Base-by-base conservation (phyloP, 2,113 vertebrate species). In the Pelvicachromis taeniatus region DNA sequence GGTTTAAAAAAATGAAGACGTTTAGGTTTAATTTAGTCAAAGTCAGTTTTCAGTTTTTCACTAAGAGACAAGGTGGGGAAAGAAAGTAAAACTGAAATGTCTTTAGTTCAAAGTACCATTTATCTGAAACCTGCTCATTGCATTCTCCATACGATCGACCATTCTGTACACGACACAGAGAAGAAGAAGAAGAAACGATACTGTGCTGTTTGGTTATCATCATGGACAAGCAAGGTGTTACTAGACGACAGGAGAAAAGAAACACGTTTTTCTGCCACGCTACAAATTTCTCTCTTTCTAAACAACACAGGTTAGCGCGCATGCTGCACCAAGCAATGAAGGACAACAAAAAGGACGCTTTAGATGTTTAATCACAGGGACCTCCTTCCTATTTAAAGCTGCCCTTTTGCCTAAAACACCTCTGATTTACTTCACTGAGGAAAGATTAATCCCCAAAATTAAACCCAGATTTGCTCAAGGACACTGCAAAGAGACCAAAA, bases 231-330 rank as follows among this genome's bases (percentile, higher is more conserved):
- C 4, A 33, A 87, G 80, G 80, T 61, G 75, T 92, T 93, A 91
- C 93, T 91, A 82, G 82, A 42, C 80, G 13, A 81, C 33, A 31
- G 26, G 55, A 75, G 29, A 70, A 75, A 79, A 80, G 3, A 56
- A 56, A 56, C 29, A 83, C 7, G n/a, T 87, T 87, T 88, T 61
- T 85, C 31, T 21, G 55, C n/a, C n/a, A n/a, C 85, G 89, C 83
- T 78, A 85, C 80, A 93, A 86, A 90, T 88, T 87, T 68, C 54
- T 3, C 53, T 81, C 85, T 87, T 88, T 94, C 90, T 90, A 90
- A 94, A 93, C 81, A 92, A 92, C 78, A 92, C 29, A 70, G 91
- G 93, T 95, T 95, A 95, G 93, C 92, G 89, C 77, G 90, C 93
- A 95, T 94, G 95, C 95, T 94, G 92, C 84, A 87, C 73, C 54